Base-by-base conservation (phyloP, 2,888 invertebrate genomes). In the Baronia brevicornis region DNA sequence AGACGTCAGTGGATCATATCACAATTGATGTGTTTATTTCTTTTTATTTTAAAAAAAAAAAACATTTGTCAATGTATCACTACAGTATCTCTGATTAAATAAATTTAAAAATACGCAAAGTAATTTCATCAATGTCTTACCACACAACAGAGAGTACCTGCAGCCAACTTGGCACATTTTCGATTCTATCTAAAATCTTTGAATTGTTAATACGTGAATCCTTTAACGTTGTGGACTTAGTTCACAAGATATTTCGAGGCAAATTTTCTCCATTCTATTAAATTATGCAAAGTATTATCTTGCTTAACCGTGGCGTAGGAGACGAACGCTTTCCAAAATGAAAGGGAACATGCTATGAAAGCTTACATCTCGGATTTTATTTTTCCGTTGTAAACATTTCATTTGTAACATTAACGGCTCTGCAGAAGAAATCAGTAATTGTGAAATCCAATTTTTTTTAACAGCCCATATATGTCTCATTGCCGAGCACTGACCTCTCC, bases 141-240 rank as follows among this genome's bases (percentile, higher is more conserved):
- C 40, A 41, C 43, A 48, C 40, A 39, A 41, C 35, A 42, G 46
- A 38, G 44, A 46, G n/a, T n/a, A n/a, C n/a, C 46, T 51, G 43
- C 51, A 48, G 50, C 34, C 57, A 54, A 66, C 54, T 67, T 72
- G 67, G 69, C 74, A 75, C 77, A 73, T 71, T 69, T 74, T 73
- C 68, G 70, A 73, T 77, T 68, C 75, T 75, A 74, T 78, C 75
- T 75, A 73, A 73, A 73, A 59, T 56, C 51, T 41, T 41, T 78
- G 71, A 75, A 79, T 75, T 60, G 49, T 73, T 78, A 71, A 78
- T 72, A 52, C 45, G 46, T 40, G 52, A 44, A 46, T 52, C 55
- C 51, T 54, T 47, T 40, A 43, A 42, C 43, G 37, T 40, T 38
- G 33, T 32, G 33, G 28, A 33, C 14, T 19, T 10, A 15, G 26